Evolutionary conservation across 2,113 vertebrate species (phyloP).

Genomic region (Stigmatopora nigra): DNA sequence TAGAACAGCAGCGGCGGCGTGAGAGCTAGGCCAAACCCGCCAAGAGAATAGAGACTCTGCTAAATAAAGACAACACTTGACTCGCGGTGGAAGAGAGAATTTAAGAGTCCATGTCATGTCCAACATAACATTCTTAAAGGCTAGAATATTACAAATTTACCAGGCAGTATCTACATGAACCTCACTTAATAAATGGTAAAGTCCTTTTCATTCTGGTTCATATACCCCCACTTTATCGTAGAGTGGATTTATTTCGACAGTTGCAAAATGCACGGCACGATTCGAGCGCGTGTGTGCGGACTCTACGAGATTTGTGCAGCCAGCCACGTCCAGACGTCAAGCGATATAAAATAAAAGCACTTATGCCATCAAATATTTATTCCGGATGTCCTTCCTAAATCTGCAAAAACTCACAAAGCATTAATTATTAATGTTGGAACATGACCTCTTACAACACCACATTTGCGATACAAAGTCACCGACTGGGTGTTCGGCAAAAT

Average conservation of each 20-base stretch:
- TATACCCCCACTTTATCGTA: constrained; percentile 26
- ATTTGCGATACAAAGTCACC: not conserved
- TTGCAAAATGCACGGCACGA: constrained; percentile 46
- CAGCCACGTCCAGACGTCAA: constrained; percentile 5
- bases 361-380: constrained; percentile 32
- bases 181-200: constrained; percentile 60
- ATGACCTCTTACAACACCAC: not conserved
- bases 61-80: constrained; percentile 30
- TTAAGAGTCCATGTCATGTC: constrained; percentile 56
- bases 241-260: constrained; percentile 33
- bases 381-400: constrained; percentile 4
- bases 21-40: constrained; percentile 18
- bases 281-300: constrained; percentile 2
- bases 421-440: constrained; percentile 1
- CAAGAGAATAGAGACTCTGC: constrained; percentile 17
- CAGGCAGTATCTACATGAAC: constrained; percentile 55
- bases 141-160: constrained; percentile 61
- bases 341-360: constrained; percentile 18
- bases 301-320: constrained; percentile 10
- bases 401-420: constrained; percentile 6
- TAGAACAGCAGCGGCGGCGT: constrained; percentile 31
- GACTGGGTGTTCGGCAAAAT: not conserved
- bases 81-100: constrained; percentile 22
- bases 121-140: constrained; percentile 61
- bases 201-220: constrained; percentile 36